Base-by-base conservation (phyloP, 2,797 vertebrate genomes). In the Phataginus tetradactyla region DNA sequence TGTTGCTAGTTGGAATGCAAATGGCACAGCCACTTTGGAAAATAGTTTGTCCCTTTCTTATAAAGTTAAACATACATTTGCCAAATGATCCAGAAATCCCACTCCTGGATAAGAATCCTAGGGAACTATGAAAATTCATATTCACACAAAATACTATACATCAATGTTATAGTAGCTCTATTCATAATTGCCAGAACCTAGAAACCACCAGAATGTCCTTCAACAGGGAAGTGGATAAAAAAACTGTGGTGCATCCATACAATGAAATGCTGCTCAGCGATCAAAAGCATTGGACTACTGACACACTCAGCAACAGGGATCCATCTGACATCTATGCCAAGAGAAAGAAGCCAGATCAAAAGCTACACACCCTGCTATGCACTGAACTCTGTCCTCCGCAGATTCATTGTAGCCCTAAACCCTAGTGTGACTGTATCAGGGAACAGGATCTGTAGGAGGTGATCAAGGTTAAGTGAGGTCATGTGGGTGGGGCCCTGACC, bases 271-370 rank as follows among this genome's bases (percentile, higher is more conserved):
- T 23, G 5, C 66, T 23, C 34, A 37, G 34, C 66, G 7, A 14
- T 63, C 45, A 63, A 69, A 25, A 23, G 20, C 66, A 21, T 8
- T 21, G 20, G 5, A 21, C 8, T 23, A 21, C 34, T 23, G 34
- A 21, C 0, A 12, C 34, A 11, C 20, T 23, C 66, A 45, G 9
- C 39, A 9, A 29, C 7, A 2, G 1, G 14, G 29, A 17, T 8
- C 2, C 8, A 2, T 42, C 25, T 72, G 17, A 72, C 27, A 72
- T 27, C 39, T 4, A 17, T 3, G 39, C 27, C 45, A 45, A 45
- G 39, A 29, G 4, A 71, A 27, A 42, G 69, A 39, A 45, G 69
- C 69, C 69, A 42, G 69, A 72, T 7, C 14, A 39, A 45, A 45
- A 29, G 39, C 39, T 17, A 7, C 23, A 15, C 39, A 7, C 23